phyloP scores from a whole-genome alignment of 1,140 invertebrate species.

The Paraescarpia echinospica region DNA sequence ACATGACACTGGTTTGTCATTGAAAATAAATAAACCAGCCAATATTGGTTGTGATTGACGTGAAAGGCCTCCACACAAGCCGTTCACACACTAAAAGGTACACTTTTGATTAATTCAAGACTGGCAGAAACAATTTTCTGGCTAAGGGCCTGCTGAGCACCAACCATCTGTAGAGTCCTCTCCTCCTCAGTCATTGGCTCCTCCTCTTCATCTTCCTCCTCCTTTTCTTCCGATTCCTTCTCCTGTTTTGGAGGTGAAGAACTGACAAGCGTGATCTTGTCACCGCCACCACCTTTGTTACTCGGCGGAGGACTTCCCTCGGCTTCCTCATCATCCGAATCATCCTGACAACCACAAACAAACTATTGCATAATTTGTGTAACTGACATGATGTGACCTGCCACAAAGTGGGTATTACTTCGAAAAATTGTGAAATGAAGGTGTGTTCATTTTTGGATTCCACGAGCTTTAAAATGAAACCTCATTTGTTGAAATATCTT shows the following conservation, averaged over 20 bases:
- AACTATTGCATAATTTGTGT: conserved; percentile 7
- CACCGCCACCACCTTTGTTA: conserved; percentile 38
- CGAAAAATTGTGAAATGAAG: too few species aligned
- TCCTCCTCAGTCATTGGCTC: conserved; percentile 30
- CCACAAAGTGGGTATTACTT: too few species aligned
- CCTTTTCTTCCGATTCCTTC: conserved; percentile 28
- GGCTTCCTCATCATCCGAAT: conserved; percentile 59
- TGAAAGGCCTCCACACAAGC: too few species aligned
- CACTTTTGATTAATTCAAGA: too few species aligned
- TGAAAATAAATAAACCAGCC: too few species aligned
- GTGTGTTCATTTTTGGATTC: too few species aligned
- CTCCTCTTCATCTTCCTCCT: conserved; percentile 32
- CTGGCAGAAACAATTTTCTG: too few species aligned
- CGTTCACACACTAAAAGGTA: too few species aligned
- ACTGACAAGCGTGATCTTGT: conserved; percentile 29
- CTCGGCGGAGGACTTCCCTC: conserved; percentile 28
- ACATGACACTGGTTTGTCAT: too few species aligned
- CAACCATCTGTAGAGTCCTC: neutral
- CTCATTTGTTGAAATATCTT: too few species aligned
- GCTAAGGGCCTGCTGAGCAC: neutral
- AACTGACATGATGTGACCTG: conserved; percentile 7
- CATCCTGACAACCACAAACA: conserved; percentile 54
- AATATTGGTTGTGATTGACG: too few species aligned
- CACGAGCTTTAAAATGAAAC: too few species aligned
- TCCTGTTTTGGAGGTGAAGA: conserved; percentile 28